Base-by-base conservation (phyloP, 30 jellyfish, hydroid and myxozoan genomes). In the Turritopsis dohrnii region DNA sequence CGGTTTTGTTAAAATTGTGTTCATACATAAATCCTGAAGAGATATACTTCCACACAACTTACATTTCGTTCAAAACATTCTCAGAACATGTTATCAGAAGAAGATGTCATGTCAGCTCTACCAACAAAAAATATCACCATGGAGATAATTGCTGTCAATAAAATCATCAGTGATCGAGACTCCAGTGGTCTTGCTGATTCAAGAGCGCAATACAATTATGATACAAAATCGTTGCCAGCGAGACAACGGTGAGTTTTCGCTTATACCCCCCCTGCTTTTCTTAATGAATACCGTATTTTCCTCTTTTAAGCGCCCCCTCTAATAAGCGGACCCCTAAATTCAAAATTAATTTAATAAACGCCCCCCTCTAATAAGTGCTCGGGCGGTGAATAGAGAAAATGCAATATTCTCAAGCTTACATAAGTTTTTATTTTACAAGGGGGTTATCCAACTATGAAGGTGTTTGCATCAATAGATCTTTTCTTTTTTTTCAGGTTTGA, bases 141-240 rank as follows among this genome's bases (percentile, higher is more conserved):
- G 85, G 97, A 94, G 28, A 89, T 94, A 71, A 86, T 94, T 28
- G 94, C 85, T 66, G 94, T 94, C 28, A 89, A 86, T 53, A 94
- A 94, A 69, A 72, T 94, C 28, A 71, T 88, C 27, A 94, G 99
- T 84, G 97, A 94, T 72, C 75, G 99, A 81, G 99, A 89, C 73
- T 76, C 96, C 17, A 94, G 97, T 75, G 99, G 99, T n/a, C 72
- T 94, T 52, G 95, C 99, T 29, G 99, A 94, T 77, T 79, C 96
- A 18, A 94, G 85, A 82, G 79, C 96, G 17, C 97, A 89, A 74
- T 94, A 72, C 66, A 97, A 88, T 28, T 85, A 89, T 77, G 99
- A 94, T 52, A 96, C 99, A 7, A 80, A 89, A 31, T 86, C 99
- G 28, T 66, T 81, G 81, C 96, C 97, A 25, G 99, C 97, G n/a